A percentile compares a stretch with the other conserved stretches of the same genome.
Conservation (phyloP, 2,888 invertebrate species). For the Galeruca laticollis region DNA sequence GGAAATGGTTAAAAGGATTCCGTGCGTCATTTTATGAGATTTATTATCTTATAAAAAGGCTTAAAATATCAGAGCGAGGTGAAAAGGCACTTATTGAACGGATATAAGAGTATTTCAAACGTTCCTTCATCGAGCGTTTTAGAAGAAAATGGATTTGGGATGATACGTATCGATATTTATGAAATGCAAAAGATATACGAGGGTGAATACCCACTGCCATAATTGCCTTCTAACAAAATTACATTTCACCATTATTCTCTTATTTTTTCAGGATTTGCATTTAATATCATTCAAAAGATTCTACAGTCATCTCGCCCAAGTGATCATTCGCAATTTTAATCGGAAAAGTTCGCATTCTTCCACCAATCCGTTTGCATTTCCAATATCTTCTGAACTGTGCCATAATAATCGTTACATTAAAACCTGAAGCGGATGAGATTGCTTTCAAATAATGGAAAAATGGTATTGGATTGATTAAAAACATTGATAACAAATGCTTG, state of each 20-base stretch:
- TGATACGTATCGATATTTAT: neutral
- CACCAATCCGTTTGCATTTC: too few species aligned
- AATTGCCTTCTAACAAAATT: neutral
- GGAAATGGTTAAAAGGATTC: constrained; percentile 21
- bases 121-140: constrained; percentile 6
- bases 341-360: too few species aligned
- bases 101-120: constrained; percentile 27
- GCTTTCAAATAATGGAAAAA: too few species aligned
- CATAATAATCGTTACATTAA: too few species aligned
- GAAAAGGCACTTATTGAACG: constrained; percentile 29
- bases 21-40: constrained; percentile 22
- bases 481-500: too few species aligned
- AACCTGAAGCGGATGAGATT: too few species aligned
- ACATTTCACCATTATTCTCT: neutral
- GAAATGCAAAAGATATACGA: neutral
- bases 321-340: too few species aligned
- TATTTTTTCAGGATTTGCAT: neutral
- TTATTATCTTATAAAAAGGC: constrained; percentile 34
- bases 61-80: constrained; percentile 25
- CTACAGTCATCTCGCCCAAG: too few species aligned
- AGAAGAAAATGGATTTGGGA: neutral
- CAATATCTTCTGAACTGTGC: too few species aligned
- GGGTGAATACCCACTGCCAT: neutral
- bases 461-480: too few species aligned
- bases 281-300: too few species aligned